phyloP scores from a whole-genome alignment of 2,888 invertebrate species.

The Nomada goodeniana region DNA sequence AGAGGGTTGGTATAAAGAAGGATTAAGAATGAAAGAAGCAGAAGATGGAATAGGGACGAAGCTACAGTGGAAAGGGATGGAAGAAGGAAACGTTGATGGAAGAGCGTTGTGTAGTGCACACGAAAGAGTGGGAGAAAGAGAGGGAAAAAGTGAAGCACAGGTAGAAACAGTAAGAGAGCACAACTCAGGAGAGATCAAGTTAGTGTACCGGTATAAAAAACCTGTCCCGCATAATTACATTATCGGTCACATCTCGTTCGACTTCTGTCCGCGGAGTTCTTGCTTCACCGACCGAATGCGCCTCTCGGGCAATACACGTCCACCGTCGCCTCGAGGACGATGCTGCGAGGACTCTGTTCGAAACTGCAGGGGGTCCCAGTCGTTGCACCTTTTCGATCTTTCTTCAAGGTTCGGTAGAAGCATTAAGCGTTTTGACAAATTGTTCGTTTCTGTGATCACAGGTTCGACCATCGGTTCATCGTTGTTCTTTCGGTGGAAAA shows the following conservation, averaged over 20 bases:
- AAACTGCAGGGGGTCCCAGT: constrained; percentile 50
- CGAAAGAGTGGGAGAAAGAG: background rate
- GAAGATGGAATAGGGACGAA: background rate
- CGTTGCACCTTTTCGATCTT: constrained; percentile 29
- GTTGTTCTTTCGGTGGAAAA: background rate
- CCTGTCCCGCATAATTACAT: constrained; percentile 80
- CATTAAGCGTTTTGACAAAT: constrained; percentile 20
- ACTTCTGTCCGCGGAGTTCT: constrained; percentile 73
- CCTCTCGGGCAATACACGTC: constrained; percentile 29
- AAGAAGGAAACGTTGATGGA: constrained; percentile 11
- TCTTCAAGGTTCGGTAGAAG: background rate
- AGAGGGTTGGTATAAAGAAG: background rate
- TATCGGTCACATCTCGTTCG: constrained; percentile 79
- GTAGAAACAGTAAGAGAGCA: constrained; percentile 13
- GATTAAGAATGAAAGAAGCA: background rate
- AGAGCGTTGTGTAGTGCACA: background rate
- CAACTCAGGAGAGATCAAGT: constrained; percentile 64
- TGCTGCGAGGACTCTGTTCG: constrained; percentile 10
- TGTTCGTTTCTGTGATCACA: background rate
- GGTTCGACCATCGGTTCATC: background rate
- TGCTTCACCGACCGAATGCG: constrained; percentile 37
- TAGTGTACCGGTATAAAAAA: constrained; percentile 75
- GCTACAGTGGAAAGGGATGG: constrained; percentile 3
- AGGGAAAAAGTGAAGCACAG: constrained; percentile 24
- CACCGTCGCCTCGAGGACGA: constrained; percentile 38